A percentile compares a stretch with the other conserved stretches of the same genome.
phyloP scores from a whole-genome alignment of 2,888 invertebrate species.

The Dryadula phaetusa region DNA sequence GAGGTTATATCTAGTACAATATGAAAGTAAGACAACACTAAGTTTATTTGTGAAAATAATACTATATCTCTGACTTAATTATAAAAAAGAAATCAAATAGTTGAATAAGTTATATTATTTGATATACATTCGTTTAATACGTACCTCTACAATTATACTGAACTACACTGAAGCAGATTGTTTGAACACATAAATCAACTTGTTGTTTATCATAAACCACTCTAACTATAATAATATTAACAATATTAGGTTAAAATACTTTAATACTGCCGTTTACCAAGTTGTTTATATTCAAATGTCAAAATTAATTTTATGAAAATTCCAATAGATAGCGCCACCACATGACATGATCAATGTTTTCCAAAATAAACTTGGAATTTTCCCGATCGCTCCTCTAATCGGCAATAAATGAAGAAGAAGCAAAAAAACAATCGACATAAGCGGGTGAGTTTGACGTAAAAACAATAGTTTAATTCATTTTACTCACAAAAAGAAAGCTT shows the following conservation, averaged over 20 bases:
- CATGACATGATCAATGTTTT: slow-evolving; percentile 78
- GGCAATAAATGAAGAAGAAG: slow-evolving; percentile 54
- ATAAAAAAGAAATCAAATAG: background rate
- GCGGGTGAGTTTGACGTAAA: slow-evolving; percentile 64
- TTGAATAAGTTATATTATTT: background rate
- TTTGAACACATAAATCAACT: background rate
- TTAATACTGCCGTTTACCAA: background rate
- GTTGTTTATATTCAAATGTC: slow-evolving; percentile 56
- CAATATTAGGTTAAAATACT: background rate
- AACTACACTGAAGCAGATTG: background rate
- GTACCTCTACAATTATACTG: background rate
- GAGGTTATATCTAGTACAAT: background rate
- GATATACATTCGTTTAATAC: background rate
- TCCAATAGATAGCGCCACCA: slow-evolving; percentile 65
- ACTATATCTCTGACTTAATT: no score
- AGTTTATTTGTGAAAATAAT: background rate
- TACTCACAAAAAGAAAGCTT: slow-evolving; percentile 59
- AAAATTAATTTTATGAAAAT: slow-evolving; percentile 64
- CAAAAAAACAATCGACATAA: slow-evolving; percentile 54
- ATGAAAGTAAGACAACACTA: background rate
- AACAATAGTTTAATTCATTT: slow-evolving; percentile 48
- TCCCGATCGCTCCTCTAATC: slow-evolving; percentile 61
- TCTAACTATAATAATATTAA: slow-evolving; percentile 1
- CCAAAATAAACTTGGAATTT: slow-evolving; percentile 80
- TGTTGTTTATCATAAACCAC: background rate